phyloP scores from a whole-genome alignment of 2,113 vertebrate genomes.

The Ochotona princeps region DNA sequence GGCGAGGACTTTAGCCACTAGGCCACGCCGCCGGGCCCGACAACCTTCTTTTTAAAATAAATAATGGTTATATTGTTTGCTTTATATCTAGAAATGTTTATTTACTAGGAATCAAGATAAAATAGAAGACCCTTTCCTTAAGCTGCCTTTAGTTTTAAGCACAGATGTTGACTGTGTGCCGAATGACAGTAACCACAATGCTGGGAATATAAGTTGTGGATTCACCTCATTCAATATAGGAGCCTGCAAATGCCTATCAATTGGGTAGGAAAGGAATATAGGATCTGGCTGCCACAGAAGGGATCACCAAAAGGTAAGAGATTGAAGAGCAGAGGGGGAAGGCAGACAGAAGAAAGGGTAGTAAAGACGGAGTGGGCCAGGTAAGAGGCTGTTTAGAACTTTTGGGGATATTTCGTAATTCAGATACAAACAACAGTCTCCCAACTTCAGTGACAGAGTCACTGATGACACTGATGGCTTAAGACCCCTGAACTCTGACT shows the following conservation, averaged over 20 bases:
- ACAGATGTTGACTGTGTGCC: neutral
- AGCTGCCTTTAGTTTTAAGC: neutral
- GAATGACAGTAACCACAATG: neutral
- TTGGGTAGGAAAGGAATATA: neutral
- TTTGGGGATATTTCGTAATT: neutral
- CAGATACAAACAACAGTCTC: neutral
- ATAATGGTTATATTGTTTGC: neutral
- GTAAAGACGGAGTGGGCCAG: neutral
- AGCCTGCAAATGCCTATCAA: neutral
- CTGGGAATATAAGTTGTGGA: neutral
- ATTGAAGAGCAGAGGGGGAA: neutral
- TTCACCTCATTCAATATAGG: neutral
- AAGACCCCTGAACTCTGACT: neutral
- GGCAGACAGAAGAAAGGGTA: too few species aligned
- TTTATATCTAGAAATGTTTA: neutral
- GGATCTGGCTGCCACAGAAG: neutral
- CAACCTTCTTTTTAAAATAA: neutral
- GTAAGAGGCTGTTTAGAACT: neutral
- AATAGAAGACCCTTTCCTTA: slow-evolving; percentile 11
- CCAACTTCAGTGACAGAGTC: neutral
- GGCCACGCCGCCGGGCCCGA: too few species aligned
- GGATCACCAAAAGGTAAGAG: neutral
- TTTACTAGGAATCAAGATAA: neutral
- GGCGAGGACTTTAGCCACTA: too few species aligned
- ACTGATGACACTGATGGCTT: neutral